Evolutionary conservation across 2,113 vertebrate genomes (phyloP).

Genomic region (Crotalus viridis): DNA sequence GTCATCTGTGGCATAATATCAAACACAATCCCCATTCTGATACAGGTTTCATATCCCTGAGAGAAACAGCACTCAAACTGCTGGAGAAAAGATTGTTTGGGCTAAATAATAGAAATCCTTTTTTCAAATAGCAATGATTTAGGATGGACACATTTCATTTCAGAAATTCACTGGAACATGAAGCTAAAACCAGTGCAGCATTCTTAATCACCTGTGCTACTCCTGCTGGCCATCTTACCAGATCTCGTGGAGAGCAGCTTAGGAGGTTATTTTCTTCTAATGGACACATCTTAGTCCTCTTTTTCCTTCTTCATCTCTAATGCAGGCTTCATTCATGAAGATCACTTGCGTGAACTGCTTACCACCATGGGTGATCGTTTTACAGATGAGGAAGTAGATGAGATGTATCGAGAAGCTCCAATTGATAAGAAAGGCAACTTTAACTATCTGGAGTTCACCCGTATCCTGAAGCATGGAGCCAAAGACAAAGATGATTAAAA

Average conservation of each 20-base stretch:
- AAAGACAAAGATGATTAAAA: slow-evolving; percentile 81
- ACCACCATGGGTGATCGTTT: slow-evolving; percentile 99
- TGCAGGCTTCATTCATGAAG: slow-evolving; percentile 91
- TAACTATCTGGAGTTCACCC: slow-evolving; percentile 98
- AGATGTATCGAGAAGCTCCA: slow-evolving; percentile 95
- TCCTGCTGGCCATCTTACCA: not conserved
- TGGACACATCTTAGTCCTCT: not conserved
- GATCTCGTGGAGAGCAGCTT: not conserved
- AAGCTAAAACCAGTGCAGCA: not conserved
- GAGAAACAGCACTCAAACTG: not conserved
- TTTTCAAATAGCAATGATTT: not conserved
- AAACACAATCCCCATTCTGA: not conserved
- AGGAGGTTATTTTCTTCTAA: not conserved
- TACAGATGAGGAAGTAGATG: slow-evolving; percentile 96
- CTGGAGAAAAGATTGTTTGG: not conserved
- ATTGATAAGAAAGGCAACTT: slow-evolving; percentile 99
- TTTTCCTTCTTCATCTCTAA: not conserved
- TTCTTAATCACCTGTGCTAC: not conserved
- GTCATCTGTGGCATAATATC: not conserved
- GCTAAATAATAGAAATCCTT: not conserved
- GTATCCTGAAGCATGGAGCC: slow-evolving; percentile 96
- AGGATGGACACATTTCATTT: not conserved
- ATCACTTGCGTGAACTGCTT: slow-evolving; percentile 93
- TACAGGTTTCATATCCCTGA: not conserved
- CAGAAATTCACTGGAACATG: not conserved